Percentiles rank a stretch among this genome's conserved stretches.
phyloP scores from a whole-genome alignment of 2,797 vertebrate species.

The Tarsius wallacei region DNA sequence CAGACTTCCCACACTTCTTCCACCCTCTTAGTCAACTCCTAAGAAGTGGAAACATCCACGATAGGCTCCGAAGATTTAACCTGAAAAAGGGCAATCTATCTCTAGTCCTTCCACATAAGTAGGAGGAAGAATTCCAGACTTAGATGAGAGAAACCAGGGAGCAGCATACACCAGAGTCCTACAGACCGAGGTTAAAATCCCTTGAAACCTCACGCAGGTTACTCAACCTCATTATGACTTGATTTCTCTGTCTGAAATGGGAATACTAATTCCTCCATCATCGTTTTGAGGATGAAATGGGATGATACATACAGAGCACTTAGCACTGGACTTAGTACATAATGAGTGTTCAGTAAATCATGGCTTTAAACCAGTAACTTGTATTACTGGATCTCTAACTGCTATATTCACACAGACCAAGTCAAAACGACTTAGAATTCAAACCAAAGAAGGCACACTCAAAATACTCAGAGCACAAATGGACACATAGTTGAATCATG shows the following conservation, averaged over 20 bases:
- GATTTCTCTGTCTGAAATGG: slow-evolving; percentile 27
- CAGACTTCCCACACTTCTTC: slow-evolving; percentile 42
- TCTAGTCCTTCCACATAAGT: not conserved
- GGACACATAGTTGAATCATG: not conserved
- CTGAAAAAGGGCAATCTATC: not conserved
- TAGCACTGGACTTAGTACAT: not conserved
- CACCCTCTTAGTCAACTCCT: slow-evolving; percentile 29
- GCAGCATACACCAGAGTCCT: not conserved
- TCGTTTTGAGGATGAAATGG: slow-evolving; percentile 13
- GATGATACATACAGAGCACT: not conserved
- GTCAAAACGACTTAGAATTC: slow-evolving; percentile 34
- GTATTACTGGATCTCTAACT: not conserved
- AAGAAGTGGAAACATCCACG: not conserved
- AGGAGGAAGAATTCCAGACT: not conserved
- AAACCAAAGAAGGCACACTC: not conserved
- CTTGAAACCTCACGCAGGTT: not conserved
- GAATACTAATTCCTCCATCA: not conserved
- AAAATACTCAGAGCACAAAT: not conserved
- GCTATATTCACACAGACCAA: not conserved
- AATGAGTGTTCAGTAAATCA: not conserved
- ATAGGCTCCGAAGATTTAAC: slow-evolving; percentile 48
- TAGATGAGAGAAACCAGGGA: not conserved
- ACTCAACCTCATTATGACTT: not conserved
- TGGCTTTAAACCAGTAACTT: slow-evolving; percentile 48
- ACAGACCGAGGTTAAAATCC: not conserved